phyloP scores from a whole-genome alignment of 2,888 invertebrate genomes.

The Drosophila paramelanica region DNA sequence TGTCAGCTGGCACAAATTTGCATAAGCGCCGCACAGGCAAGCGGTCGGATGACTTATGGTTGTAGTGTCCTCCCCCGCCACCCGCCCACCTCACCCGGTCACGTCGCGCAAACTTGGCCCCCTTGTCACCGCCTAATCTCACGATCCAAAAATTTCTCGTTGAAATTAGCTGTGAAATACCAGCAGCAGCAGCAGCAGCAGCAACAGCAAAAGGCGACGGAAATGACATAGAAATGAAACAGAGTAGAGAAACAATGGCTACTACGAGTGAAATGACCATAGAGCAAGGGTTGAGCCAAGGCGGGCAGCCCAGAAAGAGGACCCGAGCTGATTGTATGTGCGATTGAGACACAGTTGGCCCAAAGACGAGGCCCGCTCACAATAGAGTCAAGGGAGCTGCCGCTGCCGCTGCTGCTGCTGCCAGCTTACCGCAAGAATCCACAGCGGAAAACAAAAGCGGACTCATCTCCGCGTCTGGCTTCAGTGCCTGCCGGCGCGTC shows the following conservation, averaged over 20 bases:
- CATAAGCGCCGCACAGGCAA: slow-evolving; percentile 80
- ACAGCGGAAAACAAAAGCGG: slow-evolving; percentile 44
- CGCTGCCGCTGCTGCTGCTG: too few species aligned
- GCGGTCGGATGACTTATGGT: slow-evolving; percentile 78
- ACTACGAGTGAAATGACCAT: slow-evolving; percentile 37
- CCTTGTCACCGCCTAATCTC: slow-evolving; percentile 69
- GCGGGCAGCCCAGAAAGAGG: background rate
- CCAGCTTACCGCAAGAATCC: slow-evolving; percentile 38
- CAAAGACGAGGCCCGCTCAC: slow-evolving; percentile 6
- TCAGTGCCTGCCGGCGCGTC: slow-evolving; percentile 2
- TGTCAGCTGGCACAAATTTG: slow-evolving; percentile 84
- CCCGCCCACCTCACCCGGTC: background rate
- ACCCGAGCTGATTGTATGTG: slow-evolving; percentile 16
- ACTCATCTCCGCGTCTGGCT: slow-evolving; percentile 33
- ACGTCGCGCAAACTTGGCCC: slow-evolving; percentile 44
- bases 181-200: slow-evolving; percentile 27
- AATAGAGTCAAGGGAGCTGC: slow-evolving; percentile 12
- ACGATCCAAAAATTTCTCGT: slow-evolving; percentile 76
- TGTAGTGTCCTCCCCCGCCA: slow-evolving; percentile 44
- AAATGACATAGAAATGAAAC: slow-evolving; percentile 81
- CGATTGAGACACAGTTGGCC: slow-evolving; percentile 47
- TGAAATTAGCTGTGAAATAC: slow-evolving; percentile 79
- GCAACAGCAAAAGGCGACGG: slow-evolving; percentile 42
- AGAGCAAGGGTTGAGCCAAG: slow-evolving; percentile 26
- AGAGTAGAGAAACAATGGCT: slow-evolving; percentile 73